Evolutionary conservation across 1,140 invertebrate genomes (phyloP), one percentile per base, ranked within the genome.

Genomic region (Lordiphosa mommai): DNA sequence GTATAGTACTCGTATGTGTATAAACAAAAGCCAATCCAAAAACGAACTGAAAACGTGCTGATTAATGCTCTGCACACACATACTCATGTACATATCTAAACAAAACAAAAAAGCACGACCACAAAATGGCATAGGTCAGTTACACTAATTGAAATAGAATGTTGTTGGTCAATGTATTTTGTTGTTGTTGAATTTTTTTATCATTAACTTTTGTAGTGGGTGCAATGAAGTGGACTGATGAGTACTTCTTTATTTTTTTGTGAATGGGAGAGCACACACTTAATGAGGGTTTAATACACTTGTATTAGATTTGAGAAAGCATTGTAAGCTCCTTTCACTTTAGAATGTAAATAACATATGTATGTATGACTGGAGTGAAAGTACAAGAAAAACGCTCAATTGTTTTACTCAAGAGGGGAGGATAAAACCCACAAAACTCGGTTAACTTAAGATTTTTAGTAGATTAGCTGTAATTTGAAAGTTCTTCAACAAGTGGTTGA

Each of bases 71-170:
- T 52, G 36, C 23, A 16, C 43, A 37, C 27, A 44, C 10, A 27
- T 14, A 41, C 16, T 10, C 13, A 13, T 37, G 40, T 16, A 27
- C 40, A 51, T 17, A 57, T 30, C 41, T 46, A 53, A 44, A 36
- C 33, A 27, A 32, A 40, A 20, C 13, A 30, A 34, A 10, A 6
- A 30, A 20, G 34, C n/a, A 33, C 43, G 33, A 16, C 29, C 16
- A 47, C 4, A 49, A 80, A 82, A 84, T 80, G 76, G 57, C 76
- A 80, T 80, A 80, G 76, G 76, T 80, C 76, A 80, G 76, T 80
- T 76, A 80, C 71, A 68, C 76, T 80, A 80, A 80, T 80, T 80
- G 76, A 82, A 80, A 80, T 80, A 80, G 76, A 80, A 80, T 80
- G 76, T 72, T 76, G 57, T 32, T 30, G 52, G 52, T 47, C 30